Percentiles rank a stretch among this genome's conserved stretches.
Evolutionary conservation across 1,140 invertebrate species (phyloP).

Genomic region (Cataglyphis hispanica): DNA sequence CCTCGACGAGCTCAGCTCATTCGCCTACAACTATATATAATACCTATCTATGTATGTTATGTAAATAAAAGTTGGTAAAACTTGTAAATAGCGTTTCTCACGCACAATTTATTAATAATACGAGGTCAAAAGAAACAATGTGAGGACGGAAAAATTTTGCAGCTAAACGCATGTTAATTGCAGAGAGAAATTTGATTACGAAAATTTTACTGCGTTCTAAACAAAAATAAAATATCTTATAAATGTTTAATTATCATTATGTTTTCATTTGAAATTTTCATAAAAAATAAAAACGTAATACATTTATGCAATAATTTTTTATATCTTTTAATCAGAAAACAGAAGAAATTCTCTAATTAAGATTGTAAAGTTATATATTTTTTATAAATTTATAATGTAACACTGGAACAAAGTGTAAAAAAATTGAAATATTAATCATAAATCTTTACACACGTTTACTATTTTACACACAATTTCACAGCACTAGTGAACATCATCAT

Average conservation of each 20-base stretch:
- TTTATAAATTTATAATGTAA: not conserved
- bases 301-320: not conserved
- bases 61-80: conserved; percentile 7
- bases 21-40: not conserved
- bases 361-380: not conserved
- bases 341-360: not conserved
- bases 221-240: conserved; percentile 4
- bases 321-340: not conserved
- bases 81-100: not conserved
- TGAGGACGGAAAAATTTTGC: conserved; percentile 22
- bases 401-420: too few relatives aligned
- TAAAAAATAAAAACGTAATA: not conserved
- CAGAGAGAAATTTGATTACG: conserved; percentile 2
- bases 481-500: not conserved
- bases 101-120: not conserved
- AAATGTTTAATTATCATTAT: conserved; percentile 14
- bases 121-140: conserved; percentile 4
- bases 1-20: not conserved
- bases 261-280: not conserved
- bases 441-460: not conserved
- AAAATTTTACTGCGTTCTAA: conserved; percentile 5
- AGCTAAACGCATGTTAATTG: conserved; percentile 24
- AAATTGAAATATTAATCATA: not conserved
- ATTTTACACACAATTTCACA: not conserved
- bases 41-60: not conserved